Conservation (phyloP, 2,888 invertebrate genomes). For the Hyppa rectilinea region DNA sequence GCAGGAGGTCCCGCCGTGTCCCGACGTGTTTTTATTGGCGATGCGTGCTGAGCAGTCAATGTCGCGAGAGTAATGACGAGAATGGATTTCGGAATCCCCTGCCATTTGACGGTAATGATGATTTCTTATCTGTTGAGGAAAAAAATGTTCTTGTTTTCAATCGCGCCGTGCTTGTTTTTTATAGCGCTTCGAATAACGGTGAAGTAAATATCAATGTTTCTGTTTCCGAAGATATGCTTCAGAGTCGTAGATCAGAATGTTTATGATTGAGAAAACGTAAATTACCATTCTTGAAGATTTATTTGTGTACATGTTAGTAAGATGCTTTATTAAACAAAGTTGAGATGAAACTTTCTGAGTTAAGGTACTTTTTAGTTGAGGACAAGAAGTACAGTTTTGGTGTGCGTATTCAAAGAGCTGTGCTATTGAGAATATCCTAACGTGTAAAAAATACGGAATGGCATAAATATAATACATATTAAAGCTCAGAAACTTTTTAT, state of each 20-base stretch:
- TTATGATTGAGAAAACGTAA: slow-evolving; percentile 60
- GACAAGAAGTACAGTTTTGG: slow-evolving; percentile 5
- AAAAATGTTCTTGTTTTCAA: slow-evolving; percentile 69
- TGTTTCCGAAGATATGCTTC: slow-evolving; percentile 58
- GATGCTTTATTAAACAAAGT: slow-evolving; percentile 27
- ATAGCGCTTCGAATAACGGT: slow-evolving; percentile 52
- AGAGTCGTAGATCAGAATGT: slow-evolving; percentile 52
- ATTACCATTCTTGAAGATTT: slow-evolving; percentile 32
- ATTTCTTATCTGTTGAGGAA: slow-evolving; percentile 73
- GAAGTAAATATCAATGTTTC: slow-evolving; percentile 69
- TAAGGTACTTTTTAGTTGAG: slow-evolving; percentile 42
- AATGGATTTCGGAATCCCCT: slow-evolving; percentile 76
- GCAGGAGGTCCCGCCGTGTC: slow-evolving; percentile 84
- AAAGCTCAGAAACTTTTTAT: neutral
- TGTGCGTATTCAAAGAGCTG: neutral
- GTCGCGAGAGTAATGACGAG: slow-evolving; percentile 84
- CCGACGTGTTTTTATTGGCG: slow-evolving; percentile 84
- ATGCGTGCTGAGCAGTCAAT: slow-evolving; percentile 84
- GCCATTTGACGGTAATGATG: slow-evolving; percentile 74
- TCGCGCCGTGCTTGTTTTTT: slow-evolving; percentile 59
- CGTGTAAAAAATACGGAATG: slow-evolving; percentile 15
- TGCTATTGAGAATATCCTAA: slow-evolving; percentile 5
- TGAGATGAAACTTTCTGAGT: slow-evolving; percentile 41
- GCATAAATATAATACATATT: too few species aligned
- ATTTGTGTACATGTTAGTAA: slow-evolving; percentile 43